These are phyloP conservation scores for Nephrotoma guestfalica DNA, from an alignment of 2,888 invertebrate genomes.

Conservation along the genomic window DNA sequence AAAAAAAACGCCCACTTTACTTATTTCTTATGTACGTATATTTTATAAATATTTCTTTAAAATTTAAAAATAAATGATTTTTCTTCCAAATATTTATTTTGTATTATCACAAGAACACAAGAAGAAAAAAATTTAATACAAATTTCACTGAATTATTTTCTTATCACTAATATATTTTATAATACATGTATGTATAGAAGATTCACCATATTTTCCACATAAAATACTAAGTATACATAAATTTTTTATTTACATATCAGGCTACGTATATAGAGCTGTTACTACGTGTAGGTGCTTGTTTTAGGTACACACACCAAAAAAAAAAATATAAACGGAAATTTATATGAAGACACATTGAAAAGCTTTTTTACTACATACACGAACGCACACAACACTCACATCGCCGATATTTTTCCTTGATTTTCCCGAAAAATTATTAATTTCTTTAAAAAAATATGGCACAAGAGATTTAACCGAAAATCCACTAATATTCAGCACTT, in stretches of 20 bases:
- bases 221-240: background rate
- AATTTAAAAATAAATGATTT: background rate
- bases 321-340: background rate
- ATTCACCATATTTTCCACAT: background rate
- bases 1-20: background rate
- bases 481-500: background rate
- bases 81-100: background rate
- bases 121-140: background rate
- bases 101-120: background rate
- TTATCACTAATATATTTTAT: background rate
- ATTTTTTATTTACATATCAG: background rate
- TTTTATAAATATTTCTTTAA: background rate
- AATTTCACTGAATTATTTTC: background rate
- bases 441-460: background rate
- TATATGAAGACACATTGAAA: background rate
- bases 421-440: background rate
- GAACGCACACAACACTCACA: background rate
- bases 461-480: background rate
- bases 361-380: background rate
- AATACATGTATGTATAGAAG: background rate
- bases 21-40: background rate
- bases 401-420: background rate
- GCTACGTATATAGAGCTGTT: background rate
- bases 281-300: background rate
- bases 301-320: background rate